Conservation (phyloP, 2,797 vertebrate species). For the Danio jaintianensis region DNA sequence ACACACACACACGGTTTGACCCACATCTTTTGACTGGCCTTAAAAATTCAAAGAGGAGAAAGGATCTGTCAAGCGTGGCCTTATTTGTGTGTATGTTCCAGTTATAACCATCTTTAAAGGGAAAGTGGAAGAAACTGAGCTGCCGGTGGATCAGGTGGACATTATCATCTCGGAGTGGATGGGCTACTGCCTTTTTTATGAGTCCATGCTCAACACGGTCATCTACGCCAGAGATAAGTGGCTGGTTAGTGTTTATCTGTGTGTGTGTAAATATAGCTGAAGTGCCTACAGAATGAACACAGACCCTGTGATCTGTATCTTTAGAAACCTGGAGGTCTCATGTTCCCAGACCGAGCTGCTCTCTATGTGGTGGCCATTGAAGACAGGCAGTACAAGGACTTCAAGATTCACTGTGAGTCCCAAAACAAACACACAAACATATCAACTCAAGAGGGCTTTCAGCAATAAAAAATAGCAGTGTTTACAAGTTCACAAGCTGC, state of each 20-base stretch:
- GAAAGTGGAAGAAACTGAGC: slow-evolving; percentile 97
- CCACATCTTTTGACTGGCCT: slow-evolving; percentile 33
- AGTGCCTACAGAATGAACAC: slow-evolving; percentile 13
- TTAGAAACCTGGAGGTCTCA: slow-evolving; percentile 97
- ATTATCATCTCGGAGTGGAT: slow-evolving; percentile 99
- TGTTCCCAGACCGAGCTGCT: slow-evolving; percentile 98
- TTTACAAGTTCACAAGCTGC: too few species aligned
- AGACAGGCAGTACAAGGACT: slow-evolving; percentile 98
- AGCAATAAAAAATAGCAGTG: too few species aligned
- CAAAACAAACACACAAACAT: slow-evolving; percentile 14
- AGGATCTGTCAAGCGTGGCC: slow-evolving; percentile 25
- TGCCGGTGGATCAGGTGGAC: slow-evolving; percentile 94
- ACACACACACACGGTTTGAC: slow-evolving; percentile 11
- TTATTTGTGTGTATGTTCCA: slow-evolving; percentile 75
- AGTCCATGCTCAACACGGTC: slow-evolving; percentile 98
- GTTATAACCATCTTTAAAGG: slow-evolving; percentile 98
- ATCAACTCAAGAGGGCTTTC: not conserved
- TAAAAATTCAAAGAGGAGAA: not conserved
- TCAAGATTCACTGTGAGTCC: slow-evolving; percentile 98
- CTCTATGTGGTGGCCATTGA: slow-evolving; percentile 97
- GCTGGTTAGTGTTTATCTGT: slow-evolving; percentile 83
- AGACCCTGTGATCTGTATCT: slow-evolving; percentile 64
- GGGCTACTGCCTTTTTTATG: slow-evolving; percentile 98
- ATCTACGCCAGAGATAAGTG: slow-evolving; percentile 99
- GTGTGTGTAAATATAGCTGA: slow-evolving; percentile 20